phyloP scores from a whole-genome alignment of 2,113 vertebrate species.

The Myocastor coypus region DNA sequence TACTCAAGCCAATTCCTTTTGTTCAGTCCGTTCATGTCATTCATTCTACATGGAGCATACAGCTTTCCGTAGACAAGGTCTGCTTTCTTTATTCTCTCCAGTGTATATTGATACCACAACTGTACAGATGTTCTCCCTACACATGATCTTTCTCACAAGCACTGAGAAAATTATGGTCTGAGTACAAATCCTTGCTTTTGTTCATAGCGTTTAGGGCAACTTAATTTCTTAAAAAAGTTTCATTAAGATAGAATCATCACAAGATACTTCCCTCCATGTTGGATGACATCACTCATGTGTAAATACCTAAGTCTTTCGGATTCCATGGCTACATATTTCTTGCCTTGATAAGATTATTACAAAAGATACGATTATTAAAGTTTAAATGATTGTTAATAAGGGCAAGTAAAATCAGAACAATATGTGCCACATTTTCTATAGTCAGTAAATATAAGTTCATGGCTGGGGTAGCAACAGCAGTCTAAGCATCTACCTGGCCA shows the following conservation, averaged over 20 bases:
- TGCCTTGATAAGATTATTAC: background rate
- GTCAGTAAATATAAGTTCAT: background rate
- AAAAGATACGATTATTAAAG: background rate
- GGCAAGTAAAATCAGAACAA: background rate
- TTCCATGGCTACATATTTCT: background rate
- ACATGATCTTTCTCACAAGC: background rate
- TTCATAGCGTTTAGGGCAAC: background rate
- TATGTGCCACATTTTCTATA: background rate
- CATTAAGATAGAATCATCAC: background rate
- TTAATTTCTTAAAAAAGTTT: background rate
- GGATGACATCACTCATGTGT: background rate
- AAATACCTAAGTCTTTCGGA: background rate
- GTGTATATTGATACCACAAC: background rate
- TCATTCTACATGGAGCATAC: background rate
- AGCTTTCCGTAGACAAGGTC: background rate
- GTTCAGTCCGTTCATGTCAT: background rate
- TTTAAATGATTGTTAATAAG: background rate
- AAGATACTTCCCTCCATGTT: rapidly evolving
- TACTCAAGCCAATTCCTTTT: background rate
- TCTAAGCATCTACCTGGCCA: too few relatives aligned
- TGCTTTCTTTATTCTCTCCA: background rate
- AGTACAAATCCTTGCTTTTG: background rate
- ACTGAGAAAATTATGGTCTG: background rate
- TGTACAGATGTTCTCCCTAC: background rate
- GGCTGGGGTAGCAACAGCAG: too few relatives aligned